phyloP scores from a whole-genome alignment of 2,113 vertebrate species.

The Apaloderma vittatum region DNA sequence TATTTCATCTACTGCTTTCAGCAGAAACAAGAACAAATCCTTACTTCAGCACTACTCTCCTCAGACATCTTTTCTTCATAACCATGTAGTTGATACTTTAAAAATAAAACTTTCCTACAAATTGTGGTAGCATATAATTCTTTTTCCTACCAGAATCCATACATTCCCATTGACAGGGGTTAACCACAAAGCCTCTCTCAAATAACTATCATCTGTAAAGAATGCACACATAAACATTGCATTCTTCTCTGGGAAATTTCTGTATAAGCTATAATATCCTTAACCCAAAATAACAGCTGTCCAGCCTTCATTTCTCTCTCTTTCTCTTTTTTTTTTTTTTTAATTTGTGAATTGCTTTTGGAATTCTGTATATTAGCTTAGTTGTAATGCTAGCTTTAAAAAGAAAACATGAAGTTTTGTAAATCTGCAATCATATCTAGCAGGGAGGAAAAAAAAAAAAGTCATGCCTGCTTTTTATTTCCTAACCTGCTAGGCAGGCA shows the following conservation, averaged over 20 bases:
- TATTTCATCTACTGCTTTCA: background rate
- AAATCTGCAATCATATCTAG: background rate
- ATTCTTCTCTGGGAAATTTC: slow-evolving; percentile 46
- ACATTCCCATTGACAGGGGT: slow-evolving; percentile 46
- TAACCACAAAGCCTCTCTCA: slow-evolving; percentile 40
- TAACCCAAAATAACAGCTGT: slow-evolving; percentile 60
- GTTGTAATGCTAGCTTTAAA: background rate
- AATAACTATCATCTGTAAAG: slow-evolving; percentile 55
- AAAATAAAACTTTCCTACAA: slow-evolving; percentile 64
- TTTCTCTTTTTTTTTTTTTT: background rate
- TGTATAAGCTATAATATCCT: slow-evolving; percentile 52
- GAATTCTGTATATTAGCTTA: background rate
- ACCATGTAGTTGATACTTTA: background rate
- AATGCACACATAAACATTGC: slow-evolving; percentile 56
- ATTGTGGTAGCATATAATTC: slow-evolving; percentile 2
- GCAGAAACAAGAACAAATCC: background rate
- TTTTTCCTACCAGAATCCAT: slow-evolving; percentile 37
- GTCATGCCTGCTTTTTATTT: background rate
- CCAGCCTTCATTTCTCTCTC: background rate
- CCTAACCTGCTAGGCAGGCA: background rate
- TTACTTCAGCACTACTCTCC: background rate
- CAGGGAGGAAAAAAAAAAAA: background rate
- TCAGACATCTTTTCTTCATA: background rate
- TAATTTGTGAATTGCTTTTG: background rate
- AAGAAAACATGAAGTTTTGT: background rate